A percentile compares a stretch with the other conserved stretches of the same genome.
Evolutionary conservation across 1,140 invertebrate species (phyloP).

Genomic region (Temnothorax longispinosus): DNA sequence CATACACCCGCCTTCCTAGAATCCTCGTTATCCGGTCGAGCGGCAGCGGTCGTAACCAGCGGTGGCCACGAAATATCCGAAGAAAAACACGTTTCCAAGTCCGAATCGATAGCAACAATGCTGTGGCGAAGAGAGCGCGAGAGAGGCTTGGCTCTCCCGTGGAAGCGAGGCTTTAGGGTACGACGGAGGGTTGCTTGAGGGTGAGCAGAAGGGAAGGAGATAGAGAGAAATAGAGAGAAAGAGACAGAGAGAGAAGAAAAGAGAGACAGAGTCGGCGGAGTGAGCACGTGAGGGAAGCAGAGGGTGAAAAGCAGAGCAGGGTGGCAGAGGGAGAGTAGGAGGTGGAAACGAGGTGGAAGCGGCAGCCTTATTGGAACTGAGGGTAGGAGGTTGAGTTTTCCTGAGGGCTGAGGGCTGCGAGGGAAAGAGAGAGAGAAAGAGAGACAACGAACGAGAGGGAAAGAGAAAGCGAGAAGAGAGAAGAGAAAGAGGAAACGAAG

Average conservation of each 20-base stretch:
- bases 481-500: constrained; percentile 52
- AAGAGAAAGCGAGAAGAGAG: constrained; percentile 54
- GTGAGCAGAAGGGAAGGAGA: constrained; percentile 35
- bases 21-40: constrained; percentile 73
- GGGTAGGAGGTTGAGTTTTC: constrained; percentile 80
- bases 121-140: constrained; percentile 79
- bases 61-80: constrained; percentile 76
- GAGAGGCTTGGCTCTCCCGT: constrained; percentile 69
- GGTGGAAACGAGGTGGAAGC: constrained; percentile 67
- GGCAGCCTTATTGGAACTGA: constrained; percentile 83
- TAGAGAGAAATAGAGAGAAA: constrained; percentile 49
- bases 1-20: constrained; percentile 62
- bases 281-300: constrained; percentile 46
- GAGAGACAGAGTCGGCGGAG: constrained; percentile 45
- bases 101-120: constrained; percentile 83
- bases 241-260: constrained; percentile 56
- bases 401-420: constrained; percentile 80
- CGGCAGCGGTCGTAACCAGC: constrained; percentile 40
- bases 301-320: constrained; percentile 58
- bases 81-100: constrained; percentile 81
- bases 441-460: not conserved
- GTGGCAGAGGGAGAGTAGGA: constrained; percentile 62
- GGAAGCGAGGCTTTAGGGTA: constrained; percentile 61
- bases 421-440: constrained; percentile 57
- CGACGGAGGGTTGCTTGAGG: constrained; percentile 61